A percentile compares a stretch with the other conserved stretches of the same genome.
Evolutionary conservation across 2,113 vertebrate species (phyloP).

Genomic region (Synchiropus splendidus): DNA sequence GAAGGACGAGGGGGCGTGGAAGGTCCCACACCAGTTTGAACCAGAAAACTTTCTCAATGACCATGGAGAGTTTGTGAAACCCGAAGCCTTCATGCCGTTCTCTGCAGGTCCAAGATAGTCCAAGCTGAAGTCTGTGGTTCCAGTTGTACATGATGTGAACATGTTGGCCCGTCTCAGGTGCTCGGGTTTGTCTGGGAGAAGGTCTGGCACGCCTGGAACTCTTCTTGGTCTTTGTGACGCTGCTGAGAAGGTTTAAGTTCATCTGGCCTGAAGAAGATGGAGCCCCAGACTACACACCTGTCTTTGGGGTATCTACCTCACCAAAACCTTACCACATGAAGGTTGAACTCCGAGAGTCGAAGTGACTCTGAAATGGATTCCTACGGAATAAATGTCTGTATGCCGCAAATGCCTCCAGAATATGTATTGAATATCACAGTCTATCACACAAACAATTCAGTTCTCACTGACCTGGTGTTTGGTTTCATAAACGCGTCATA

Average conservation of each 20-base stretch:
- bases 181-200: slow-evolving; percentile 43
- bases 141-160: not conserved
- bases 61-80: slow-evolving; percentile 50
- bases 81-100: slow-evolving; percentile 58
- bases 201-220: slow-evolving; percentile 47
- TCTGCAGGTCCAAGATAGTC: slow-evolving; percentile 17
- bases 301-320: slow-evolving; percentile 23
- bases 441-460: too few relatives aligned
- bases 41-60: slow-evolving; percentile 60
- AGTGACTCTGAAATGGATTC: too few relatives aligned
- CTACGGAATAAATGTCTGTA: too few relatives aligned
- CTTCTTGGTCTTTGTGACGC: slow-evolving; percentile 26
- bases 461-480: too few relatives aligned
- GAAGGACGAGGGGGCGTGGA: slow-evolving; percentile 58
- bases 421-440: too few relatives aligned
- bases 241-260: slow-evolving; percentile 38
- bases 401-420: too few relatives aligned
- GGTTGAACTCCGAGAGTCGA: not conserved
- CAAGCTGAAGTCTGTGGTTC: too few relatives aligned
- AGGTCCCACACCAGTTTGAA: slow-evolving; percentile 55
- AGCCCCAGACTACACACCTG: slow-evolving; percentile 28
- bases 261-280: slow-evolving; percentile 34
- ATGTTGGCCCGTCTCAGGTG: slow-evolving; percentile 15
- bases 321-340: slow-evolving; percentile 29
- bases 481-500: too few relatives aligned